Evolutionary conservation across 2,888 invertebrate genomes (phyloP).

Genomic region (Tetropium fuscum): DNA sequence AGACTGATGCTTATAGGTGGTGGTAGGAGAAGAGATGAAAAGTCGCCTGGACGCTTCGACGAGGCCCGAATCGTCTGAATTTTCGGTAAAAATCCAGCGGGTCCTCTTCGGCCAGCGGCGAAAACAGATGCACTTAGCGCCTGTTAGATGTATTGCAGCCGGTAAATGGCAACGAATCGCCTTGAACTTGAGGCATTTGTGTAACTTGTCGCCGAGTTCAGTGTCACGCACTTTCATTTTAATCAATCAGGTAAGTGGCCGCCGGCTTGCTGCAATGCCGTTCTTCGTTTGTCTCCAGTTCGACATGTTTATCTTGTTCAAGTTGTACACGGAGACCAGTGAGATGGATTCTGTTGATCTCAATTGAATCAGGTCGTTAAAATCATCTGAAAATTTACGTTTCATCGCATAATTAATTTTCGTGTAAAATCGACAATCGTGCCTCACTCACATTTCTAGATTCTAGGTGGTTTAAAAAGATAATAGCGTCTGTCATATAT

Average conservation of each 20-base stretch:
- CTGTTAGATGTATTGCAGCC: conserved; percentile 37
- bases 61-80: conserved; percentile 36
- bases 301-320: too few relatives aligned
- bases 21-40: conserved; percentile 41
- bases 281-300: too few relatives aligned
- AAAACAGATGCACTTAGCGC: conserved; percentile 26
- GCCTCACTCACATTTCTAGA: too few relatives aligned
- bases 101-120: conserved; percentile 6
- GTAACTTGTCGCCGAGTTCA: conserved; percentile 12
- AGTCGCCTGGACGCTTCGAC: conserved; percentile 29
- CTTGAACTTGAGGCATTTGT: conserved; percentile 57
- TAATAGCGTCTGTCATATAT: too few relatives aligned
- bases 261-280: too few relatives aligned
- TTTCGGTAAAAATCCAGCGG: conserved; percentile 33
- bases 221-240: conserved; percentile 6
- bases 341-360: too few relatives aligned
- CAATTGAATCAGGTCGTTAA: too few relatives aligned
- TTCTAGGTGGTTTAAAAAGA: too few relatives aligned
- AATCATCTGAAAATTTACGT: too few relatives aligned
- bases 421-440: too few relatives aligned
- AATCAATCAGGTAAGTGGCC: not conserved
- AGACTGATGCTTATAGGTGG: conserved; percentile 51
- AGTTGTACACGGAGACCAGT: too few relatives aligned
- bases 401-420: too few relatives aligned
- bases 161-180: conserved; percentile 58